phyloP scores from a whole-genome alignment of 1,140 invertebrate species.

The Sycophaga agraensis region DNA sequence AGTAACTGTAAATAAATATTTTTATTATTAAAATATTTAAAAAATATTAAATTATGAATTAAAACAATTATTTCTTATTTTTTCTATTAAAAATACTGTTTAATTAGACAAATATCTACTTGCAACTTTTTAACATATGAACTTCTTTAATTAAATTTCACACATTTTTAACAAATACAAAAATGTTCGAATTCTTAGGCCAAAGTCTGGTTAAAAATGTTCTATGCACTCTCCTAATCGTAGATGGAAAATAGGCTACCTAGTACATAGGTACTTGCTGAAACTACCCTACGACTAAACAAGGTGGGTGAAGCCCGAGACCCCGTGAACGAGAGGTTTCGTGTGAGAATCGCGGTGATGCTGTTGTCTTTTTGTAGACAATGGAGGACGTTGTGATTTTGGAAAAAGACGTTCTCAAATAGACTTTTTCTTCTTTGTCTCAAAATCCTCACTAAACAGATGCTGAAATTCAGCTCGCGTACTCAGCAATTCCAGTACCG shows the following conservation, averaged over 20 bases:
- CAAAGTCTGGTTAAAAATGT: neutral
- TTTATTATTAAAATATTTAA: too few relatives aligned
- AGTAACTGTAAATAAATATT: too few relatives aligned
- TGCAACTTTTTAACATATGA: too few relatives aligned
- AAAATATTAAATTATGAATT: too few relatives aligned
- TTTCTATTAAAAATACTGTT: too few relatives aligned
- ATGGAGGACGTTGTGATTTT: slow-evolving; percentile 31
- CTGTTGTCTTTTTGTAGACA: neutral
- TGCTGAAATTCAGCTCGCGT: slow-evolving; percentile 39
- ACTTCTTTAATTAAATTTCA: neutral
- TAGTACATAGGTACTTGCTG: neutral
- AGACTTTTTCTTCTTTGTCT: slow-evolving; percentile 38
- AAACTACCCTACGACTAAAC: slow-evolving; percentile 3
- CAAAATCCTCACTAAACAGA: slow-evolving; percentile 35
- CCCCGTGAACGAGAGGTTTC: slow-evolving; percentile 13
- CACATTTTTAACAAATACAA: neutral
- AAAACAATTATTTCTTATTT: too few relatives aligned
- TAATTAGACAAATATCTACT: too few relatives aligned
- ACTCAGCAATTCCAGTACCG: slow-evolving; percentile 37
- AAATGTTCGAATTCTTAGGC: neutral
- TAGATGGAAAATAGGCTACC: neutral
- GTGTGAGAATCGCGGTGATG: slow-evolving; percentile 21
- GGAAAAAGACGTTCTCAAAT: slow-evolving; percentile 49
- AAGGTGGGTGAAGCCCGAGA: slow-evolving; percentile 11
- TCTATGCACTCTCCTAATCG: neutral